A percentile compares a stretch with the other conserved stretches of the same genome.
These are phyloP conservation scores for Eciton burchellii DNA, from an alignment of 1,140 invertebrate species.

Conservation along the genomic window DNA sequence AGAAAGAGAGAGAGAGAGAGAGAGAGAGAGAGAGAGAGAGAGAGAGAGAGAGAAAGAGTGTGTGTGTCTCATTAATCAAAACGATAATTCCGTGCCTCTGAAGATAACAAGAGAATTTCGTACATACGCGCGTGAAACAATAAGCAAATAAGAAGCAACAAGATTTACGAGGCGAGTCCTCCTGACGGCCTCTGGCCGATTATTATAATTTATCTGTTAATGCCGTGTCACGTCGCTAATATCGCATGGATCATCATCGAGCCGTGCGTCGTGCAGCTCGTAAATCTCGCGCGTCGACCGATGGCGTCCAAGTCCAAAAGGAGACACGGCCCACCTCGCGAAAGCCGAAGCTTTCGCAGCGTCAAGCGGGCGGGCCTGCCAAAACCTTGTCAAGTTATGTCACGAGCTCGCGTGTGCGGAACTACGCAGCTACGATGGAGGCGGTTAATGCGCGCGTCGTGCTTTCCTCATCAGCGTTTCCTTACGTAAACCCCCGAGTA, in stretches of 20 bases:
- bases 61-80: no score
- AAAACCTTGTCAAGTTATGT: conserved; percentile 67
- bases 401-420: conserved; percentile 57
- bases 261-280: neutral
- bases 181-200: no score
- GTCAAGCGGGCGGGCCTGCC: conserved; percentile 46
- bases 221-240: conserved; percentile 10
- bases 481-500: conserved; percentile 63
- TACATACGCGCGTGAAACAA: no score
- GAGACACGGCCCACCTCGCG: conserved; percentile 28
- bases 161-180: neutral
- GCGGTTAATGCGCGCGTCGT: conserved; percentile 19
- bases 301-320: conserved; percentile 33
- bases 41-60: no score
- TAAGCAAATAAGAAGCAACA: no score
- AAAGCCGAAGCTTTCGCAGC: neutral
- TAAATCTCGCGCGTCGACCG: neutral
- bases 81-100: no score
- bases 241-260: neutral
- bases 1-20: no score
- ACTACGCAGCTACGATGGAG: conserved; percentile 5
- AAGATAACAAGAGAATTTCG: no score
- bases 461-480: conserved; percentile 38
- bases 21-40: no score
- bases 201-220: conserved; percentile 20